Base-by-base conservation (phyloP, 2,113 vertebrate species). In the Aramus guarauna region DNA sequence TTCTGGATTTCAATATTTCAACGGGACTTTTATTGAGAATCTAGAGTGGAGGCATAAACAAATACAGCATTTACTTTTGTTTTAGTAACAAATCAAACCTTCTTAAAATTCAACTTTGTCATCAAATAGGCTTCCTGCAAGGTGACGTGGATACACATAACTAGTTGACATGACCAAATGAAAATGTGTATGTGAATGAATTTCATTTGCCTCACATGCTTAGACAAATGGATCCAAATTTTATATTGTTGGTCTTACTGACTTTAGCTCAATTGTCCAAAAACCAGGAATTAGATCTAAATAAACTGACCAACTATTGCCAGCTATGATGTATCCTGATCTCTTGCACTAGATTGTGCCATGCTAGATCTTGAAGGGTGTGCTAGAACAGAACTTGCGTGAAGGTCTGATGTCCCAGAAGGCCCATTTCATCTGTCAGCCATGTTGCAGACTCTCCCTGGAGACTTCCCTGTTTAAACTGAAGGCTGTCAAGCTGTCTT, bases 391-490 rank as follows among this genome's bases (percentile, higher is more conserved):
- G 60, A 87, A 39, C 48, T 78, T 78, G 22, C 8, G 13, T 75
- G 69, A 82, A 90, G n/a, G 36, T 47, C 15, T 34, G 29, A 43
- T 83, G 52, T 76, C 0, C 1, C 36, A 72, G 69, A 52, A 82
- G 30, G 60, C 23, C 24, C 17, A 16, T 71, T 94, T 93, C 11
- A 45, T 76, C 60, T 71, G 47, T 64, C 30, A 78, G 26, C 29
- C 1, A 0, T 2, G 0, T 66, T 91, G 59, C 1, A 2, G 27
- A 73, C 36, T 64, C 32, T 84, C 55, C 23, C 14, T 60, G 41
- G 20, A 19, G 15, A 60, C 53, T 60, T 66, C 7, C 16, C 16
- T 89, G 29, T 9, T 69, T 86, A 71, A 94, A 62, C n/a, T 62
- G 60, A 50, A 89, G 55, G 72, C 53, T 48, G 4, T 82, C 39